Conservation (phyloP, 2,113 vertebrate species). For the Amphiprion ocellaris region DNA sequence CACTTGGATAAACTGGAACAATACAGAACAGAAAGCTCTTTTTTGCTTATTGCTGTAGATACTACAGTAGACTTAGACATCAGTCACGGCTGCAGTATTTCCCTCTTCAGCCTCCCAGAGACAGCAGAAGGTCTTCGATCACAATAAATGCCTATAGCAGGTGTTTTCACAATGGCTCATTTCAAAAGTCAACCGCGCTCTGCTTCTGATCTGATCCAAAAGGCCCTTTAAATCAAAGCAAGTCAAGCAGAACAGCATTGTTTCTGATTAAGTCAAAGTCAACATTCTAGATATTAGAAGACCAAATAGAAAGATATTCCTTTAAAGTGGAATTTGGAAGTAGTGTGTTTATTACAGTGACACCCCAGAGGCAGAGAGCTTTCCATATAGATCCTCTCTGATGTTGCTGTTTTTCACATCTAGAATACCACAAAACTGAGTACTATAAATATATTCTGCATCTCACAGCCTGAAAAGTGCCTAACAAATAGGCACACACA, state of each 20-base stretch:
- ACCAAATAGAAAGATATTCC: conserved; percentile 17
- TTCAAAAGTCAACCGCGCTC: conserved; percentile 38
- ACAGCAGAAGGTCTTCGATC: conserved; percentile 61
- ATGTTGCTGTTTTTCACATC: conserved; percentile 35
- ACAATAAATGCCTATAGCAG: conserved; percentile 55
- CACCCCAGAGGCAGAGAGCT: conserved; percentile 3
- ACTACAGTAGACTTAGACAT: conserved; percentile 49
- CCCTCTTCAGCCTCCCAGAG: conserved; percentile 16
- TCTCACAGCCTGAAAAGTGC: background rate
- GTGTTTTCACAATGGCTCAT: conserved; percentile 47
- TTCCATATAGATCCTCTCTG: conserved; percentile 26
- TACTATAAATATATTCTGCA: conserved; percentile 21
- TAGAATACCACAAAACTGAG: conserved; percentile 2
- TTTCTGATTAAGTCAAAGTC: conserved; percentile 50
- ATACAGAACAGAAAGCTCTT: conserved; percentile 14
- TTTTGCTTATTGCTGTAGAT: conserved; percentile 40
- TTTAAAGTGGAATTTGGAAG: background rate
- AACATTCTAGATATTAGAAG: conserved; percentile 12
- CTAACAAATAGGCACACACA: too few relatives aligned
- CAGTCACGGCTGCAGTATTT: conserved; percentile 40
- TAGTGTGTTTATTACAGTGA: background rate
- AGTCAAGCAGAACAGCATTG: conserved; percentile 21
- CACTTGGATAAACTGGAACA: conserved; percentile 64
- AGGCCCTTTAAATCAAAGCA: conserved; percentile 46
- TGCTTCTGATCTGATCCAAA: conserved; percentile 20